Evolutionary conservation across 2,888 invertebrate genomes (phyloP), one percentile per base, ranked within the genome.

Genomic region (Eilema griseolum): DNA sequence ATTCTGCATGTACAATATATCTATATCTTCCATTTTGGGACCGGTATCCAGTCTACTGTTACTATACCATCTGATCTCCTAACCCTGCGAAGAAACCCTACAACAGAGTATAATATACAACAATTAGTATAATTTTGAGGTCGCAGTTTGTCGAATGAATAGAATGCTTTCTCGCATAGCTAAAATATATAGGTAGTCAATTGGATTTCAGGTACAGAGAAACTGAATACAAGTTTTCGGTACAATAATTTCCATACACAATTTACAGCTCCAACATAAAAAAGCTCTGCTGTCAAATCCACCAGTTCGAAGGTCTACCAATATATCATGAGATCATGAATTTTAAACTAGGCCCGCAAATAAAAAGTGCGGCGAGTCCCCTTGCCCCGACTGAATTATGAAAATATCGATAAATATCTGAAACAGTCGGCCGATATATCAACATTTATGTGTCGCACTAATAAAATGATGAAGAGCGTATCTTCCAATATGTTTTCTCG

Each of bases 311-410:
- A 83, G 72, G 76, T 78, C 83, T 83, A 75, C 86, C 90, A 85
- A 92, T 93, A 90, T 88, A 89, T 92, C 92, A 90, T 87, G 85
- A 89, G 88, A 88, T 91, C 94, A 93, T 94, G 93, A 94, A 94
- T 94, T 90, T 92, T 93, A 90, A 92, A 94, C 86, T 86, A 91
- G 86, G 86, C 81, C 82, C 86, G 82, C 85, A 89, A 92, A 92
- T 92, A 93, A 94, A 93, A 93, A 89, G 87, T 88, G 90, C 86
- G 87, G 86, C 83, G 81, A 78, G 78, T 80, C 84, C 86, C 89
- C 89, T 69, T 52, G 66, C 66, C 87, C 79, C 85, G 78, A 72
- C 86, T 94, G 93, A 93, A 94, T 94, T 94, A 94, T 94, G 93
- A 91, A 94, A 88, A 91, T 85, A 88, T 84, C 92, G 86, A 93